Conservation (phyloP, 2,888 invertebrate genomes). For the Myathropa florea region DNA sequence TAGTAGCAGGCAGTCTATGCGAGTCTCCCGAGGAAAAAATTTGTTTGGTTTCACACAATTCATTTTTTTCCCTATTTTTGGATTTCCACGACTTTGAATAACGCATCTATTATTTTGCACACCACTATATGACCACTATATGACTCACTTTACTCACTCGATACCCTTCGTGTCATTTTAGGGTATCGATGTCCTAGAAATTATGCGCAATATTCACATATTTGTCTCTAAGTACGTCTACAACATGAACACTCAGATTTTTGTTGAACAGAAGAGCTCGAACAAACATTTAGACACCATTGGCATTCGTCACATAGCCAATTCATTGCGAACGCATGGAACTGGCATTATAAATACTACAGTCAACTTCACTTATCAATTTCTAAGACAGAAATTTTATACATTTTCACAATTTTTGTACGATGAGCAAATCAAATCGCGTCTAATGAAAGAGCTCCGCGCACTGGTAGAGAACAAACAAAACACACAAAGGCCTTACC, state of each 20-base stretch:
- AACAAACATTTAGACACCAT: constrained; percentile 98
- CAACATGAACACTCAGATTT: constrained; percentile 97
- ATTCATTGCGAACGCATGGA: constrained; percentile 98
- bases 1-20: too few species aligned
- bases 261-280: constrained; percentile 94
- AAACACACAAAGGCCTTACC: constrained; percentile 74
- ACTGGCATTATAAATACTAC: constrained; percentile 98
- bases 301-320: constrained; percentile 96
- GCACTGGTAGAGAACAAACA: constrained; percentile 86
- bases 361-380: constrained; percentile 96
- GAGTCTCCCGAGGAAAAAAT: too few species aligned
- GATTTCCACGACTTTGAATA: too few species aligned
- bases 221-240: constrained; percentile 97
- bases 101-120: too few species aligned
- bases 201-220: constrained; percentile 97
- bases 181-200: constrained; percentile 97
- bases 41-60: too few species aligned
- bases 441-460: constrained; percentile 93
- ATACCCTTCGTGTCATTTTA: constrained; percentile 73
- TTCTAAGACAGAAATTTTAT: constrained; percentile 94
- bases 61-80: too few species aligned
- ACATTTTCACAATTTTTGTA: constrained; percentile 98
- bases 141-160: too few species aligned
- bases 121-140: too few species aligned
- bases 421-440: constrained; percentile 98